These are phyloP conservation scores for Tadarida brasiliensis DNA, from an alignment of 2,797 vertebrate genomes.

Conservation along the genomic window DNA sequence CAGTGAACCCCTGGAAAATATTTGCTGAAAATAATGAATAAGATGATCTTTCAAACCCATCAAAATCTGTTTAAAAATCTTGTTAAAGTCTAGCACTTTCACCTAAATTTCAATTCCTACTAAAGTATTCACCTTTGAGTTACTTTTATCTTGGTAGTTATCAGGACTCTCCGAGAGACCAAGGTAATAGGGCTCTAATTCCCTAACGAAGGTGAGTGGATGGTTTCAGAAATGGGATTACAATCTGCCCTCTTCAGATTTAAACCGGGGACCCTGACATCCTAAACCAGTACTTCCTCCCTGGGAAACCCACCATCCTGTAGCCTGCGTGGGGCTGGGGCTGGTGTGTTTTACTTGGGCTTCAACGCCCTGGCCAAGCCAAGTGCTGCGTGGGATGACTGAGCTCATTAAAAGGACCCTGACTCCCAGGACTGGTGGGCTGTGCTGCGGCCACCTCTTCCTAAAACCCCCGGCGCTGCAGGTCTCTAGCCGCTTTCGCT, in stretches of 20 bases:
- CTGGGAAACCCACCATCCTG: accelerated
- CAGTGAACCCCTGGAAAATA: background rate
- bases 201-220: background rate
- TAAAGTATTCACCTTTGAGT: background rate
- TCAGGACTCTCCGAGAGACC: too few relatives aligned
- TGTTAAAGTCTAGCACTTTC: background rate
- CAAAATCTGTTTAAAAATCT: background rate
- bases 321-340: too few relatives aligned
- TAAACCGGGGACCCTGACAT: background rate
- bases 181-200: background rate
- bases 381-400: background rate
- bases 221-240: background rate
- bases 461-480: background rate
- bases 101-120: background rate
- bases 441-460: background rate
- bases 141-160: background rate
- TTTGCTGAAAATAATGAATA: background rate
- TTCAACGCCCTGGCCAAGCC: accelerated
- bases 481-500: background rate
- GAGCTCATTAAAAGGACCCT: accelerated
- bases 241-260: background rate
- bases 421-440: background rate
- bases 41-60: background rate
- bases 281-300: background rate
- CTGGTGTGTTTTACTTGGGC: background rate